Evolutionary conservation across 2,888 invertebrate genomes (phyloP).

Genomic region (Allygus modestus): DNA sequence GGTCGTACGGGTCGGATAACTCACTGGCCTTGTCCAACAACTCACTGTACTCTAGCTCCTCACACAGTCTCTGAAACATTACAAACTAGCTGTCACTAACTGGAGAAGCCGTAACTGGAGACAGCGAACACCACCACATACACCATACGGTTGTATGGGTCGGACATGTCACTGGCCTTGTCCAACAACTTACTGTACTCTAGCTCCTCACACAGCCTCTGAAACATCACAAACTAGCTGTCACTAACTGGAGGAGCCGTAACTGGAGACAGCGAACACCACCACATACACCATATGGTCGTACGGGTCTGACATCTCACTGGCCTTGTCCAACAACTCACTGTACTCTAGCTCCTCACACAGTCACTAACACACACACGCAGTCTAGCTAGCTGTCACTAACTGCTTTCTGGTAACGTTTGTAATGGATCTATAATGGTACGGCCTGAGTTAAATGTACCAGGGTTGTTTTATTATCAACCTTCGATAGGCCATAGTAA

Average conservation of each 20-base stretch:
- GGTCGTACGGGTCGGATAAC: slow-evolving; percentile 82
- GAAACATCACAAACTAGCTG: slow-evolving; percentile 54
- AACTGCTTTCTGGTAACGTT: no score
- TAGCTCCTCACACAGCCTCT: slow-evolving; percentile 89
- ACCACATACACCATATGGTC: slow-evolving; percentile 87
- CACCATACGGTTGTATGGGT: slow-evolving; percentile 85
- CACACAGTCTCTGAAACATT: no score
- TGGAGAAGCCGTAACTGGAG: slow-evolving; percentile 72
- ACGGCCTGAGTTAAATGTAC: no score
- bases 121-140: slow-evolving; percentile 90
- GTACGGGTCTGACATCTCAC: slow-evolving; percentile 80
- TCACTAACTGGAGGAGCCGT: slow-evolving; percentile 80
- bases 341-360: slow-evolving; percentile 92
- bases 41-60: no score
- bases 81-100: no score
- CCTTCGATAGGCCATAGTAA: no score
- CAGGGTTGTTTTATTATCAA: no score
- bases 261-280: slow-evolving; percentile 89
- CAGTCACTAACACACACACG: slow-evolving; percentile 79
- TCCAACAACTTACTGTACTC: slow-evolving; percentile 90
- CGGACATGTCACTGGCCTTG: slow-evolving; percentile 82
- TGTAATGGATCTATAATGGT: no score
- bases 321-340: slow-evolving; percentile 87
- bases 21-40: slow-evolving; percentile 87
- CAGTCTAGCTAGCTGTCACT: slow-evolving; percentile 76